Evolutionary conservation across 2,113 vertebrate species (phyloP).

Genomic region (Benitochromis conjunctus): DNA sequence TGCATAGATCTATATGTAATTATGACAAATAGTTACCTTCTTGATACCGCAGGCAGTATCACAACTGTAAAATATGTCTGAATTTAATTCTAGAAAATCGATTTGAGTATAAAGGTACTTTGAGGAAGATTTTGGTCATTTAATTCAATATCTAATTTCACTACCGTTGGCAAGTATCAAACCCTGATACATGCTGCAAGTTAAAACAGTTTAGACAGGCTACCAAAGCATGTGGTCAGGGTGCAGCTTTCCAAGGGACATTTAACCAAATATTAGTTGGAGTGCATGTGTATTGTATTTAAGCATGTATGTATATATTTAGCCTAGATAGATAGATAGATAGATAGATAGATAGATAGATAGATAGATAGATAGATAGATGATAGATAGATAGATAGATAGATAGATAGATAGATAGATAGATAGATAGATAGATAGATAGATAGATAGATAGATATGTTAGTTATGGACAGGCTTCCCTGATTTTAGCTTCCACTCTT

Average conservation of each 20-base stretch:
- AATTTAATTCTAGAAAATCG: constrained; percentile 35
- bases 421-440: not conserved
- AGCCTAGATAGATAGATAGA: no score
- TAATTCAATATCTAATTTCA: not conserved
- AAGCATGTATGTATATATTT: no score
- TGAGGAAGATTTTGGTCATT: constrained; percentile 17
- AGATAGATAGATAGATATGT: no score
- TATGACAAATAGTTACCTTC: constrained; percentile 53
- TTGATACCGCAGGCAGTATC: constrained; percentile 12
- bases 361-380: no score
- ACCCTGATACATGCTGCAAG: not conserved
- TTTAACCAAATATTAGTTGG: not conserved
- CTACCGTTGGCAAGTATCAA: not conserved
- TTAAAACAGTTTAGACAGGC: not conserved
- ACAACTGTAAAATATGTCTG: constrained; percentile 13
- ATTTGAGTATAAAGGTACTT: constrained; percentile 9
- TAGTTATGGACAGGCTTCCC: no score
- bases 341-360: not conserved
- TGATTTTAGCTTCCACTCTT: not conserved
- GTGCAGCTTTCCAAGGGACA: not conserved
- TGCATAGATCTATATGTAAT: constrained; percentile 43
- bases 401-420: no score
- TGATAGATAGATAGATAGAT: no score
- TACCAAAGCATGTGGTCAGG: not conserved
- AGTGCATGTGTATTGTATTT: no score